These are phyloP conservation scores for Danio jaintianensis DNA, from an alignment of 2,797 vertebrate genomes.

Conservation along the genomic window DNA sequence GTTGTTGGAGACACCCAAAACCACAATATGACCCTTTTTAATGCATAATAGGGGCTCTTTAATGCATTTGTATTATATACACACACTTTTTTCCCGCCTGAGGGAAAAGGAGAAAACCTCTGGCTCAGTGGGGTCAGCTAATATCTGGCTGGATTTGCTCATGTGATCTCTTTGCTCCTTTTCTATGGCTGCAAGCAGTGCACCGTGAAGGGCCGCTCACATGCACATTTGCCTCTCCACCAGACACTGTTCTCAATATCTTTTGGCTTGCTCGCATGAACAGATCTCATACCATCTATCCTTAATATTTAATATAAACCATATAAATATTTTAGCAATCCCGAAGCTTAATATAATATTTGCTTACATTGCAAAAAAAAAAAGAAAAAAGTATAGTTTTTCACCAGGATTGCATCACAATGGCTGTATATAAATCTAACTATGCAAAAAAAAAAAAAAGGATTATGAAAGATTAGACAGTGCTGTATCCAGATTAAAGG, in stretches of 20 bases:
- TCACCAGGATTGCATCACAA: slow-evolving; percentile 20
- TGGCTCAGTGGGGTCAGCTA: slow-evolving; percentile 26
- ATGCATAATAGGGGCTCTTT: too few species aligned
- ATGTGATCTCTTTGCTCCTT: slow-evolving; percentile 4
- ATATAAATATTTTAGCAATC: neutral
- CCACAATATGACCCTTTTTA: too few species aligned
- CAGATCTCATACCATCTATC: neutral
- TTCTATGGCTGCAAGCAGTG: slow-evolving; percentile 16
- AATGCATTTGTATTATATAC: slow-evolving; percentile 20
- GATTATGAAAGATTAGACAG: slow-evolving; percentile 65
- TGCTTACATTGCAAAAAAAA: neutral
- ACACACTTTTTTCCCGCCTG: slow-evolving; percentile 6
- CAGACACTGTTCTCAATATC: slow-evolving; percentile 11
- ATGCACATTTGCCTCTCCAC: slow-evolving; percentile 3
- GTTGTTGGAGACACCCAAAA: too few species aligned
- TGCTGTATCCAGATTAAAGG: slow-evolving; percentile 50
- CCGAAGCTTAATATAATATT: slow-evolving; percentile 13
- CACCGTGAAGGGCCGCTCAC: slow-evolving; percentile 1
- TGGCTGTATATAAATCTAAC: slow-evolving; percentile 42
- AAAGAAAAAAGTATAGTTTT: too few species aligned
- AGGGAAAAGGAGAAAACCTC: slow-evolving; percentile 26
- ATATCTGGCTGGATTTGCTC: slow-evolving; percentile 39
- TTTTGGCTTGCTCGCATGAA: neutral
- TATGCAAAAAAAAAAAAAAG: slow-evolving; percentile 58
- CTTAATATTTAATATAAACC: neutral